phyloP scores from a whole-genome alignment of 2,797 vertebrate species.

The Gastrophryne carolinensis region DNA sequence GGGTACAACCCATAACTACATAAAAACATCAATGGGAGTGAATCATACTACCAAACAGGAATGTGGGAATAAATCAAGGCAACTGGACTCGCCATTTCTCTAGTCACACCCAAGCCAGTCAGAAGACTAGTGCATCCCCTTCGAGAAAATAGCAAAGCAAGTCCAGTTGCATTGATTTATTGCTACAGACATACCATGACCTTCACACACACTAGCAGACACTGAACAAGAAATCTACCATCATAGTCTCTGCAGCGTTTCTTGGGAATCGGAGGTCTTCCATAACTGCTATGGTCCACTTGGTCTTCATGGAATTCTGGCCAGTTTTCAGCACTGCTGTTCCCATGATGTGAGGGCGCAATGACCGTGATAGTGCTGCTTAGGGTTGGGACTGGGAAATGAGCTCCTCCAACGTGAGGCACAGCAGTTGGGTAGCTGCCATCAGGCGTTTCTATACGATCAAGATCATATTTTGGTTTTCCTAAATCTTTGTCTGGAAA shows the following conservation, averaged over 20 bases:
- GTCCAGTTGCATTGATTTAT: too few species aligned
- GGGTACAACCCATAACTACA: too few species aligned
- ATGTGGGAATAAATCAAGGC: too few species aligned
- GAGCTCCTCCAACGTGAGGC: conserved; percentile 78
- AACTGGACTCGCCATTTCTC: too few species aligned
- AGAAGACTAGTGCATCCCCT: too few species aligned
- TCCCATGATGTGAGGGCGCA: conserved; percentile 90
- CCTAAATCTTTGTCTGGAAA: conserved; percentile 84
- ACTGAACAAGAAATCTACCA: too few species aligned
- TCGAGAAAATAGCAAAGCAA: too few species aligned
- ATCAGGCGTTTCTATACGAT: conserved; percentile 79
- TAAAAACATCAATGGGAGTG: too few species aligned
- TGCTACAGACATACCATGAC: too few species aligned
- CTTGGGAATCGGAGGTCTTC: conserved; percentile 81
- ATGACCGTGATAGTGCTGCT: conserved; percentile 97
- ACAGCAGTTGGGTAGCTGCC: conserved; percentile 80
- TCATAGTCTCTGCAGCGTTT: conserved; percentile 96
- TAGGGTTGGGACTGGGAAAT: conserved; percentile 90
- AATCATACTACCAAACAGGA: too few species aligned
- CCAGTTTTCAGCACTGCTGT: conserved; percentile 93
- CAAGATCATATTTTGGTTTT: conserved; percentile 89
- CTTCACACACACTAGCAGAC: too few species aligned
- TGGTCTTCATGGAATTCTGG: conserved; percentile 87
- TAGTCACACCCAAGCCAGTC: too few species aligned
- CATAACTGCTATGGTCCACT: conserved; percentile 83